Evolutionary conservation across 2,797 vertebrate genomes (phyloP).

Genomic region (Lithobates sylvaticus): DNA sequence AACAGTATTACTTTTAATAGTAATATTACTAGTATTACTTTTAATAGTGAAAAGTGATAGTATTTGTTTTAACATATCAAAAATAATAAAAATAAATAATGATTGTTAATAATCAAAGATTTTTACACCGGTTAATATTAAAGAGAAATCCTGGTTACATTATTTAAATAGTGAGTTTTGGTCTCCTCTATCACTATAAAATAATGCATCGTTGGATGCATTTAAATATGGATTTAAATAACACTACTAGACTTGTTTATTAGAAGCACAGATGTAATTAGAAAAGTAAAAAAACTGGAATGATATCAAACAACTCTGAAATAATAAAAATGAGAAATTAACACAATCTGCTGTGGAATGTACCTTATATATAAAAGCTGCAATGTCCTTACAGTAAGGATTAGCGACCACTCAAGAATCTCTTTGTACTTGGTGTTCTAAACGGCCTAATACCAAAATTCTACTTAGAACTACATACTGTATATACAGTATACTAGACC

Average conservation of each 20-base stretch:
- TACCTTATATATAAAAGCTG: background rate
- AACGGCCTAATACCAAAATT: too few relatives aligned
- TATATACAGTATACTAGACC: background rate
- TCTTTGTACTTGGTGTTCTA: too few relatives aligned
- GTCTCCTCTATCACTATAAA: background rate
- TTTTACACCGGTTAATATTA: too few relatives aligned
- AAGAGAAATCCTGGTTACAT: too few relatives aligned
- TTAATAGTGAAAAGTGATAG: too few relatives aligned
- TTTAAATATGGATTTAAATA: conserved; percentile 3
- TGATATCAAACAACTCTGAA: background rate
- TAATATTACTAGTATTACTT: too few relatives aligned
- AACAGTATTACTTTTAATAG: too few relatives aligned
- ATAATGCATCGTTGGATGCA: conserved; percentile 24
- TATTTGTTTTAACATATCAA: too few relatives aligned
- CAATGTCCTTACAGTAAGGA: background rate
- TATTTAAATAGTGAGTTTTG: too few relatives aligned
- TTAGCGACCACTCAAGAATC: too few relatives aligned
- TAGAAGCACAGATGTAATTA: conserved; percentile 26
- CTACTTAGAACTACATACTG: background rate
- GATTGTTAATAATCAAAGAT: too few relatives aligned
- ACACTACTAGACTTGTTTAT: conserved; percentile 39
- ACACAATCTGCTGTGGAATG: conserved; percentile 17
- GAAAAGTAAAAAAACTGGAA: conserved; percentile 28
- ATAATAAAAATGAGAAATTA: conserved; percentile 10
- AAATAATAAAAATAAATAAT: too few relatives aligned